A percentile compares a stretch with the other conserved stretches of the same genome.
Evolutionary conservation across 2,113 vertebrate genomes (phyloP).

Genomic region (Aspiorhynchus laticeps): DNA sequence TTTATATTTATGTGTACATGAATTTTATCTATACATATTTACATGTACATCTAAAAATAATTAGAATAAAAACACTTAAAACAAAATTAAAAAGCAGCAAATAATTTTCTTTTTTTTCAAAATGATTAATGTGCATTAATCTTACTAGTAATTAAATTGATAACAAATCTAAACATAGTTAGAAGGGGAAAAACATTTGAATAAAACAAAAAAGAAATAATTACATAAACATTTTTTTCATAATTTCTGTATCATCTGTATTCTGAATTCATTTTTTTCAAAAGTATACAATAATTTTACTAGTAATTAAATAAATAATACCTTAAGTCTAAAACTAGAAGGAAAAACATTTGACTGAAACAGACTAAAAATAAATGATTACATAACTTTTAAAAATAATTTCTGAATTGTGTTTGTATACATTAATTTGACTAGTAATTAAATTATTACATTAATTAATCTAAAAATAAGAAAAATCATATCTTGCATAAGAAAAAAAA

Average conservation of each 20-base stretch:
- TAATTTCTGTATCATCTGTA: background rate
- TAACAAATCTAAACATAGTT: background rate
- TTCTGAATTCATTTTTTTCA: no score
- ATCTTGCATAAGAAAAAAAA: background rate
- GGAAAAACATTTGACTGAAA: background rate
- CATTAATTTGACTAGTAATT: background rate
- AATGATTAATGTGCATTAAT: no score
- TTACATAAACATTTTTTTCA: background rate
- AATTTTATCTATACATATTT: no score
- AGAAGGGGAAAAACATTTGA: background rate
- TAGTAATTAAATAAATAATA: background rate
- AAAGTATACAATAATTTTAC: no score
- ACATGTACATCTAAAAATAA: no score
- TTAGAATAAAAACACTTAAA: no score
- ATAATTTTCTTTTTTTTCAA: no score
- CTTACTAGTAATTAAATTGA: background rate
- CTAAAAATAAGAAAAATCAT: background rate
- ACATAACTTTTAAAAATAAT: background rate
- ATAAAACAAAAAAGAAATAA: background rate
- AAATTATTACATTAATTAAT: background rate
- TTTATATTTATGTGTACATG: no score
- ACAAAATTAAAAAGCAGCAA: no score
- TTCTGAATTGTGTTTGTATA: background rate
- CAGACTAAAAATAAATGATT: background rate
- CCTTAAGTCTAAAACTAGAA: background rate